Evolutionary conservation across 2,797 vertebrate genomes (phyloP).

Genomic region (Calcarius lapponicus): DNA sequence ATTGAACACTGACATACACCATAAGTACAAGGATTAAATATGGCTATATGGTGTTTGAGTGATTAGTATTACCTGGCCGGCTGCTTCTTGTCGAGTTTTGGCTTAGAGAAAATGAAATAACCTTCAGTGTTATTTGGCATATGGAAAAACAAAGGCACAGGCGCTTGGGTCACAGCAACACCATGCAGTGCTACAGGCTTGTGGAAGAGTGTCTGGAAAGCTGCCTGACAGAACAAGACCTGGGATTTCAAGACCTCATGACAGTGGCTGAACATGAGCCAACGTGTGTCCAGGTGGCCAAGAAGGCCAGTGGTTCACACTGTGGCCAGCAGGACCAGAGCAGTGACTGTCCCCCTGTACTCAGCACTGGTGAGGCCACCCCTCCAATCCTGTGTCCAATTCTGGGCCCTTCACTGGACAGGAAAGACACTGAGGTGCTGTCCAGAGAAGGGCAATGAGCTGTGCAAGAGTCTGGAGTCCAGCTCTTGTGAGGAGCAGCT

Average conservation of each 20-base stretch:
- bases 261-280: not conserved
- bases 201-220: not conserved
- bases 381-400: not conserved
- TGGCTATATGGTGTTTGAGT: not conserved
- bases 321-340: not conserved
- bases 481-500: too few relatives aligned
- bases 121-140: not conserved
- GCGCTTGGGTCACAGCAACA: not conserved
- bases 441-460: not conserved
- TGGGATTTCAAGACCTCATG: too few relatives aligned
- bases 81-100: not conserved
- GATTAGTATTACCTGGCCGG: not conserved
- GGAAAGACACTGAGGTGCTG: not conserved
- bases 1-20: not conserved
- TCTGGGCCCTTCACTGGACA: not conserved
- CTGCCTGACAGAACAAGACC: accelerated
- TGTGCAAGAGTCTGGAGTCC: not conserved
- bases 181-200: not conserved
- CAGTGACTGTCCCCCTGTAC: not conserved
- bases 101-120: not conserved
- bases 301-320: not conserved
- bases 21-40: not conserved
- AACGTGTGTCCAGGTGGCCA: not conserved
- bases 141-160: not conserved
- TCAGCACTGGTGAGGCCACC: not conserved